Conservation (phyloP, 2,888 invertebrate species). For the Harmothoe impar region DNA sequence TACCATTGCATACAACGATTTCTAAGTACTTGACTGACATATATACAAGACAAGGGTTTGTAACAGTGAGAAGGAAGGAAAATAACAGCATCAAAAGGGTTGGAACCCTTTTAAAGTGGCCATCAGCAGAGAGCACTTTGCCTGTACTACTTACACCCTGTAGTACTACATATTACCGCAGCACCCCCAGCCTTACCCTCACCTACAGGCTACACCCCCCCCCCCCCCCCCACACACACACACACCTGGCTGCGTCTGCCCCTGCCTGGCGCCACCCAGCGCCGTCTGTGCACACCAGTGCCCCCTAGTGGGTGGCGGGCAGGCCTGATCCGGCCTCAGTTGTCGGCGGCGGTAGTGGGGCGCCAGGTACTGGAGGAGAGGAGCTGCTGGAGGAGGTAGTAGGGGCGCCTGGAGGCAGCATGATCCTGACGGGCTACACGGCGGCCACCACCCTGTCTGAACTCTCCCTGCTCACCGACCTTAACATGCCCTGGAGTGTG, state of each 20-base stretch:
- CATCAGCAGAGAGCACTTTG: neutral
- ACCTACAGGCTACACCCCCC: too few species aligned
- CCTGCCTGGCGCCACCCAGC: neutral
- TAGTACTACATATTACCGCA: neutral
- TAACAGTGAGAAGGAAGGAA: too few species aligned
- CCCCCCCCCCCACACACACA: too few species aligned
- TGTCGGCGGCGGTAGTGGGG: neutral
- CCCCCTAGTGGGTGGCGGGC: neutral
- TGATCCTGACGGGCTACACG: constrained; percentile 26
- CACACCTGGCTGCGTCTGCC: too few species aligned
- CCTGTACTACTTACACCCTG: neutral
- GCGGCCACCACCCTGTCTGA: neutral
- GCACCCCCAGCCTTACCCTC: neutral
- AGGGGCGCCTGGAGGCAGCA: neutral
- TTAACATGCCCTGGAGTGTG: constrained; percentile 51
- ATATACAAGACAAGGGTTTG: too few species aligned
- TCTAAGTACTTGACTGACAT: too few species aligned
- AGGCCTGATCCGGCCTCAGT: neutral
- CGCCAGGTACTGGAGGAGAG: neutral
- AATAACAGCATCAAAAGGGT: too few species aligned
- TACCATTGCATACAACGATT: too few species aligned
- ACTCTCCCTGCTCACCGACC: constrained; percentile 46
- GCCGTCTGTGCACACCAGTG: neutral
- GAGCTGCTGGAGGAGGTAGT: neutral
- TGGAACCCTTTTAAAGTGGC: too few species aligned